Evolutionary conservation across 2,797 vertebrate species (phyloP), one percentile per base, ranked within the genome.

Genomic region (Lepus oiostolus): DNA sequence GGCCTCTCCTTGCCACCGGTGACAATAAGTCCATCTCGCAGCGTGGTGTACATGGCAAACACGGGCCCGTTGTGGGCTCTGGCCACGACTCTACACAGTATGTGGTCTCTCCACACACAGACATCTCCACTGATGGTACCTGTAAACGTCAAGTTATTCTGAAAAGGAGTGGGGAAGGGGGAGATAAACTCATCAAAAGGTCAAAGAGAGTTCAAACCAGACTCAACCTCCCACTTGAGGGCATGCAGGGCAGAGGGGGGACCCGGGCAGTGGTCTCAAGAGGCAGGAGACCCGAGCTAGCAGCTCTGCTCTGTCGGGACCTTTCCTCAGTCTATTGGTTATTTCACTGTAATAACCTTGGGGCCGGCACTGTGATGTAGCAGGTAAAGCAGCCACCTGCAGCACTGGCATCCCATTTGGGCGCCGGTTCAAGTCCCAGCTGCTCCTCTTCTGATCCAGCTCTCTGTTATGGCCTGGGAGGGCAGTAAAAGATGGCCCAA

Each of bases 81-180:
- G 98, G 99, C 99, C 98, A 99, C 99, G 97, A 99, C 99, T 98
- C 99, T 98, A 96, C 99, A 98, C 98, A 99, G 97, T 97, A 99
- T 97, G 97, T 99, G 99, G 82, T 99, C 99, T 98, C 99, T 99
- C 99, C 99, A 99, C 96, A 99, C 99, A 99, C 99, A 99, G 96
- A 99, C 99, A 98, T 99, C 99, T 97, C 99, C 99, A 99, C 99
- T 99, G 98, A 99, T 99, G 97, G 99, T 99, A 99, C 99, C 99
- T 98, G 99, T 99, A 99, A 99, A 99, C 96, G 99, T 99, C 99
- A 99, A 99, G 99, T 99, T 99, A 99, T 99, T 99, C 99, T 99
- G 99, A 99, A 99, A 99, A 99, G 97, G 97, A 97, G 96, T 81
- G 93, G 97, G 98, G 98, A 79, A 81, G 96, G 71, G 72, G 97